phyloP scores from a whole-genome alignment of 2,113 vertebrate species.

The Myotis davidii region DNA sequence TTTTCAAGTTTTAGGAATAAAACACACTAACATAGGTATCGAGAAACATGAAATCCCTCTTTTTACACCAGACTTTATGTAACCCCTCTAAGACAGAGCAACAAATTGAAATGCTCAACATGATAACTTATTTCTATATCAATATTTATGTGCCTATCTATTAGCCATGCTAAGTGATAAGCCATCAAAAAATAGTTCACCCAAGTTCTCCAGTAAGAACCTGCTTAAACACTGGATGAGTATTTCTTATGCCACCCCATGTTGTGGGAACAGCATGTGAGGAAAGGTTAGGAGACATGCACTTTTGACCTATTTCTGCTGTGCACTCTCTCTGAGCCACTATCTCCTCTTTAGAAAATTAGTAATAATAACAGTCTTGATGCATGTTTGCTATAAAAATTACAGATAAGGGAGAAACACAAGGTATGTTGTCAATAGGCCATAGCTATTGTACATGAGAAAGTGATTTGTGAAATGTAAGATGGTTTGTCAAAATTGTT shows the following conservation, averaged over 20 bases:
- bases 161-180: background rate
- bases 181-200: background rate
- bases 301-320: background rate
- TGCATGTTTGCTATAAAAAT: background rate
- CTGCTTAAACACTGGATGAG: background rate
- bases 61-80: background rate
- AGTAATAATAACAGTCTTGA: rapidly evolving
- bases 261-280: too few species aligned
- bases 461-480: background rate
- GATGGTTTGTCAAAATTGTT: background rate
- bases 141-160: background rate
- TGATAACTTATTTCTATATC: background rate
- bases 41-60: background rate
- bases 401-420: rapidly evolving
- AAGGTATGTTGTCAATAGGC: rapidly evolving
- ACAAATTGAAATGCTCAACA: background rate
- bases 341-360: rapidly evolving
- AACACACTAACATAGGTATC: rapidly evolving
- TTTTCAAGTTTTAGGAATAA: background rate
- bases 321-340: rapidly evolving
- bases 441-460: rapidly evolving
- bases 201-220: background rate
- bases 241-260: too few species aligned
- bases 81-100: background rate
- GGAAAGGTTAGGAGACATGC: background rate